Evolutionary conservation across 2,797 vertebrate genomes (phyloP).

Genomic region (Notoglanidium macrostoma): DNA sequence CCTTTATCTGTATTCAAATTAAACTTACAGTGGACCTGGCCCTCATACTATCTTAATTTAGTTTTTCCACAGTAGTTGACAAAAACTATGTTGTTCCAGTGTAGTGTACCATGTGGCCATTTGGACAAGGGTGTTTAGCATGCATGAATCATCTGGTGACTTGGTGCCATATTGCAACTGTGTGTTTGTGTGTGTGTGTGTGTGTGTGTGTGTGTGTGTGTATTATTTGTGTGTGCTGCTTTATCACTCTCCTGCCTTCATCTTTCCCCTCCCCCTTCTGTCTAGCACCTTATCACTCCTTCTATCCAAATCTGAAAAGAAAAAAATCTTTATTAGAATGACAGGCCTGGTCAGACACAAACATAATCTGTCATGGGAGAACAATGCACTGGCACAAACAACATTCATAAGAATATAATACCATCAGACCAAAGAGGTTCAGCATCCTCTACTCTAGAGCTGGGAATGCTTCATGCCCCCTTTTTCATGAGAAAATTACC

Average conservation of each 20-base stretch:
- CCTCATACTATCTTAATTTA: not conserved
- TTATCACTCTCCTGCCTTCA: conserved; percentile 48
- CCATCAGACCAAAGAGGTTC: conserved; percentile 63
- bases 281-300: conserved; percentile 71
- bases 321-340: conserved; percentile 70
- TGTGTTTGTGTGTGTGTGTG: conserved; percentile 38
- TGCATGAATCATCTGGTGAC: conserved; percentile 60
- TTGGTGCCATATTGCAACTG: conserved; percentile 58
- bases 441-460: conserved; percentile 33
- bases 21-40: not conserved
- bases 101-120: conserved; percentile 54
- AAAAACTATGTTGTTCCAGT: conserved; percentile 22
- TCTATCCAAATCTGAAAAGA: conserved; percentile 70
- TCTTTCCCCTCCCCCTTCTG: conserved; percentile 50
- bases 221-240: conserved; percentile 55
- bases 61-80: not conserved
- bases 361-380: conserved; percentile 67
- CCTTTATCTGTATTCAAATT: not conserved
- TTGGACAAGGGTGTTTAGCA: conserved; percentile 61
- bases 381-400: conserved; percentile 70
- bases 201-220: conserved; percentile 47
- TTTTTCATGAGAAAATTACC: conserved; percentile 51
- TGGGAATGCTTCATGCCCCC: conserved; percentile 62
- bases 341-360: conserved; percentile 68
- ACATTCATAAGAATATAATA: conserved; percentile 81